A percentile compares a stretch with the other conserved stretches of the same genome.
phyloP scores from a whole-genome alignment of 1,140 invertebrate species.

The Amyelois transitella region DNA sequence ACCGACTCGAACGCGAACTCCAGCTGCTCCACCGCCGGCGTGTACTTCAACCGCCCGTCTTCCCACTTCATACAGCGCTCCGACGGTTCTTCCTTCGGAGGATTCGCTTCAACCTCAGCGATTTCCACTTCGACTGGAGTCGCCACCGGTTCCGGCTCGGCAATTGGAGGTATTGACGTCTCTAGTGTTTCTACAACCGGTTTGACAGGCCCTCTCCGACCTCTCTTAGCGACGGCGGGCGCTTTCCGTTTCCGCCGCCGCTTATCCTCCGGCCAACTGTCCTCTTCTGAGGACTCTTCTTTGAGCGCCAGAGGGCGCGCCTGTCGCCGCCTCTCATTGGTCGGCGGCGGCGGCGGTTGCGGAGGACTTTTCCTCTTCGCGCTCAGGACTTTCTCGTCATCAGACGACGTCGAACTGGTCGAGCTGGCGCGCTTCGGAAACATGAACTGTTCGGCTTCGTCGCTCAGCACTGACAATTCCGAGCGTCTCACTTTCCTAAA shows the following conservation, averaged over 20 bases:
- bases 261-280: slow-evolving; percentile 55
- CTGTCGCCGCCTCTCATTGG: slow-evolving; percentile 41
- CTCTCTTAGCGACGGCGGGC: slow-evolving; percentile 28
- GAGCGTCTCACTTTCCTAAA: slow-evolving; percentile 82
- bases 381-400: slow-evolving; percentile 71
- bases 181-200: slow-evolving; percentile 2
- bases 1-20: slow-evolving; percentile 85
- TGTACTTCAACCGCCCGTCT: slow-evolving; percentile 70
- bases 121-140: slow-evolving; percentile 15
- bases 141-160: slow-evolving; percentile 9
- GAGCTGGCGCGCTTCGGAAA: slow-evolving; percentile 80
- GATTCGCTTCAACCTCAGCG: slow-evolving; percentile 33
- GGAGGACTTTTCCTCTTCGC: slow-evolving; percentile 29
- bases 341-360: slow-evolving; percentile 24
- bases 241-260: slow-evolving; percentile 39
- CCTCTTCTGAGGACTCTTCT: slow-evolving; percentile 64
- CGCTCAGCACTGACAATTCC: slow-evolving; percentile 83
- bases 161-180: slow-evolving; percentile 20
- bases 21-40: slow-evolving; percentile 77
- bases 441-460: slow-evolving; percentile 89
- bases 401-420: slow-evolving; percentile 68
- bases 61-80: slow-evolving; percentile 63
- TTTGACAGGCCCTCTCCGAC: slow-evolving; percentile 19
- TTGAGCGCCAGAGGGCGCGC: slow-evolving; percentile 54
- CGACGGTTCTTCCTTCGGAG: slow-evolving; percentile 41